Evolutionary conservation across 64 coral and sea anemone genomes (phyloP), one percentile per base, ranked within the genome.

Genomic region (Platygyra sinensis): DNA sequence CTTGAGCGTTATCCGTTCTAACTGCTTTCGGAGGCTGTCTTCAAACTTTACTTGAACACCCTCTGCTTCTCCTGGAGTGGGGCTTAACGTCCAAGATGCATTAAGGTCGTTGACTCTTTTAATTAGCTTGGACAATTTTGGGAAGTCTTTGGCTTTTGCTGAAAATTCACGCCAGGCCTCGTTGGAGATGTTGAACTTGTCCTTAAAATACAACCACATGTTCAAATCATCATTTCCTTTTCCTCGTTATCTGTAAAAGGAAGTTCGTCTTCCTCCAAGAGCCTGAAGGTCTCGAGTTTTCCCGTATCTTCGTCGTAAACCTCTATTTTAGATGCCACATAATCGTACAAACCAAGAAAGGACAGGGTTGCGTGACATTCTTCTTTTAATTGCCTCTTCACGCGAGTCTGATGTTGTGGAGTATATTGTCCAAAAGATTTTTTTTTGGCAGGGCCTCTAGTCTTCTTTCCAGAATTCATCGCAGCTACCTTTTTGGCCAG

Each of bases 311-410:
- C 15, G 55, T 90, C 81, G 46, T 52, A 90, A 25, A 80, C 76
- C 30, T 89, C 76, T 3, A 89, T 76, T 79, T 79, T 63, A 62
- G 88, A 80, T 3, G 88, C 76, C 20, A 90, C 64, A 73, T 80
- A 80, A 18, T 90, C n/a, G 63, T 90, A 13, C 22, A 89, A 14
- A 8, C 88, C 76, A 39, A 80, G 60, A 62, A 80, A 89, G 25
- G 88, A 80, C 0, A 89, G 62, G 30, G 73, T 51, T 67, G 75
- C 46, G 11, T 80, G 24, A 60, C 86, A 87, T 30, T 93, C 29
- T 59, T 72, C 36, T 8, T 60, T 19, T 30, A 81, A 11, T 72
- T 87, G 64, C 30, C 79, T 39, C 15, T 30, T 19, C 25, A 72
- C 19, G 0, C 75, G 0, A 42, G 72, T 16, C 19, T 87, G 86